Percentiles rank a stretch among this genome's conserved stretches.
phyloP scores from a whole-genome alignment of 2,888 invertebrate genomes.

The Dicroscelio sp. region DNA sequence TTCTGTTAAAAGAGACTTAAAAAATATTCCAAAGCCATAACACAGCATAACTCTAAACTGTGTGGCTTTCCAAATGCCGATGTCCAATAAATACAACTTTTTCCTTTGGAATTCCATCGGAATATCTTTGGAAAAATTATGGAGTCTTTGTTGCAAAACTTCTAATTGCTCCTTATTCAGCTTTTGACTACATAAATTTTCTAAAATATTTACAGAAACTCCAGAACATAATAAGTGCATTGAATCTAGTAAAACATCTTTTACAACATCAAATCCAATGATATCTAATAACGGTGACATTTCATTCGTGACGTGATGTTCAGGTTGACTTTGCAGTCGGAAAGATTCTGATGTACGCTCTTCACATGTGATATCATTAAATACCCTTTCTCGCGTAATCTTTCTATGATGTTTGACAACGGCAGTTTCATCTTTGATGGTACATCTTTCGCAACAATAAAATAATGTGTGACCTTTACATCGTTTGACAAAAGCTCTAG shows the following conservation, averaged over 20 bases:
- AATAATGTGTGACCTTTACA: constrained; percentile 37
- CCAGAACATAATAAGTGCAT: constrained; percentile 71
- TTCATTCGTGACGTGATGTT: constrained; percentile 60
- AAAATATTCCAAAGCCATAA: constrained; percentile 67
- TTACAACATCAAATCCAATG: constrained; percentile 45
- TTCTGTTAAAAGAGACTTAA: constrained; percentile 65
- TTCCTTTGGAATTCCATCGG: constrained; percentile 81
- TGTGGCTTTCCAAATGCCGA: constrained; percentile 11
- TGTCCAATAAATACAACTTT: constrained; percentile 61
- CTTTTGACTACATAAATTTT: constrained; percentile 15
- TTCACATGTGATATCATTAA: constrained; percentile 44
- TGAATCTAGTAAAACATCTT: constrained; percentile 47
- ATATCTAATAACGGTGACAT: constrained; percentile 36
- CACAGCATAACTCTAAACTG: constrained; percentile 64
- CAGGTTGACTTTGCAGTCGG: constrained; percentile 19
- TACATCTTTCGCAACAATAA: constrained; percentile 64
- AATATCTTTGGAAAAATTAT: constrained; percentile 10
- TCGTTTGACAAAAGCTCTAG: constrained; percentile 72
- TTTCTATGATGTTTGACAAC: constrained; percentile 11
- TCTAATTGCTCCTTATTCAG: constrained; percentile 13
- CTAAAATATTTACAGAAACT: constrained; percentile 27
- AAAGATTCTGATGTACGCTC: constrained; percentile 58
- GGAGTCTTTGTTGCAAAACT: constrained; percentile 4
- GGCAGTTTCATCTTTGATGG: no score
- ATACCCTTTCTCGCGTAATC: constrained; percentile 60